Conservation (phyloP, 1,140 invertebrate genomes). For the Drosophila varians region DNA sequence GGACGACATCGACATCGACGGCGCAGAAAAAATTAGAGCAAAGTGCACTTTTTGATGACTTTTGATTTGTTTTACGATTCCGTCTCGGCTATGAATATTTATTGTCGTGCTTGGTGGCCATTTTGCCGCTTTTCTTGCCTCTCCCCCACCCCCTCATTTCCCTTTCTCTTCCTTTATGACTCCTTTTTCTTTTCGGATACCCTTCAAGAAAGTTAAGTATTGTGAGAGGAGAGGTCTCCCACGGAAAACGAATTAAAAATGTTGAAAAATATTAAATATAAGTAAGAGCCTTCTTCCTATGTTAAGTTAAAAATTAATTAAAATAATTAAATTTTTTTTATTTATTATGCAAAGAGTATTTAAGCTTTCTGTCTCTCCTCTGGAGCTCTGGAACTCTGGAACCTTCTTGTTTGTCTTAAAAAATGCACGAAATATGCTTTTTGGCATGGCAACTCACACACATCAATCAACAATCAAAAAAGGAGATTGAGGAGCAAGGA, state of each 20-base stretch:
- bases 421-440: slow-evolving; percentile 70
- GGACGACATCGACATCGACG: slow-evolving; percentile 27
- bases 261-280: too few species aligned
- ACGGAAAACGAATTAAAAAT: too few species aligned
- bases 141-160: not conserved
- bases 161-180: too few species aligned
- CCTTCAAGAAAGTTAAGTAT: not conserved
- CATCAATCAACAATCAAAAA: slow-evolving; percentile 27
- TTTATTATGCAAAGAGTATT: too few species aligned
- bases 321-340: too few species aligned
- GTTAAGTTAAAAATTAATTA: too few species aligned
- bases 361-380: too few species aligned
- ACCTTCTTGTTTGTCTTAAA: slow-evolving; percentile 56
- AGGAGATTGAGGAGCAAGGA: not conserved
- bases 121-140: slow-evolving; percentile 13
- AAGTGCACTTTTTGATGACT: slow-evolving; percentile 81
- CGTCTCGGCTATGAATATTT: slow-evolving; percentile 72
- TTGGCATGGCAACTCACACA: slow-evolving; percentile 51
- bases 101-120: slow-evolving; percentile 62
- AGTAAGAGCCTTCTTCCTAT: too few species aligned
- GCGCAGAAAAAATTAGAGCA: slow-evolving; percentile 71
- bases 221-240: too few species aligned
- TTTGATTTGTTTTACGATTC: slow-evolving; percentile 81
- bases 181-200: too few species aligned
- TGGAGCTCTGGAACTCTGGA: too few species aligned